phyloP scores from a whole-genome alignment of 2,888 invertebrate genomes.

The Brachypterus glaber region DNA sequence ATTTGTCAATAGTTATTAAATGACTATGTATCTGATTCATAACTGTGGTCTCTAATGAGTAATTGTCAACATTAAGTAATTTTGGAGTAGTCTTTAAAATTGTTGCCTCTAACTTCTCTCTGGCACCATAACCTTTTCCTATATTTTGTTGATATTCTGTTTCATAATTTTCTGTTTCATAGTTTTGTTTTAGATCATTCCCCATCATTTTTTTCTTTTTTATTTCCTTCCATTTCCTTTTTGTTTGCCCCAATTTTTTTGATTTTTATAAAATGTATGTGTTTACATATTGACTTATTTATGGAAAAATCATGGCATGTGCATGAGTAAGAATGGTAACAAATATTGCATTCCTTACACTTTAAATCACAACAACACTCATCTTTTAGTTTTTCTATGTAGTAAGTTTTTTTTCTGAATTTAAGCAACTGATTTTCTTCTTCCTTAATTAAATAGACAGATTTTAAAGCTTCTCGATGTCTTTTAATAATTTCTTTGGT shows the following conservation, averaged over 20 bases:
- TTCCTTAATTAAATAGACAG: neutral
- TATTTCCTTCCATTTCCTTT: too few species aligned
- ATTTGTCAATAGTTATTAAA: conserved; percentile 7
- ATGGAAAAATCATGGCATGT: conserved; percentile 7
- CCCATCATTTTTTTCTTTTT: too few species aligned
- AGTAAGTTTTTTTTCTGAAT: conserved; percentile 1
- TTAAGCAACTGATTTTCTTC: neutral
- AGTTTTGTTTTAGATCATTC: neutral
- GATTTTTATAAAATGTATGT: neutral
- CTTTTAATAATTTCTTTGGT: neutral
- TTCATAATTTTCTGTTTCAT: neutral
- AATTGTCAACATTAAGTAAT: conserved; percentile 5
- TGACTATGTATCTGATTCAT: conserved; percentile 10
- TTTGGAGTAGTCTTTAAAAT: neutral
- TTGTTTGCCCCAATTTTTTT: too few species aligned
- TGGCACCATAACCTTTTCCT: neutral
- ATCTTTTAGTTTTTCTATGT: conserved; percentile 5
- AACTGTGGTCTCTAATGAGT: conserved; percentile 7
- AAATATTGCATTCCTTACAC: conserved; percentile 4
- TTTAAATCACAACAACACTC: conserved; percentile 5
- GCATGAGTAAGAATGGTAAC: conserved; percentile 1
- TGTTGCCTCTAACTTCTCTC: neutral
- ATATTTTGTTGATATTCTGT: neutral
- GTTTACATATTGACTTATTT: conserved; percentile 1
- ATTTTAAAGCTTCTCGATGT: conserved; percentile 1